phyloP scores from a whole-genome alignment of 2,113 vertebrate genomes.

The Pteruthius melanotis region DNA sequence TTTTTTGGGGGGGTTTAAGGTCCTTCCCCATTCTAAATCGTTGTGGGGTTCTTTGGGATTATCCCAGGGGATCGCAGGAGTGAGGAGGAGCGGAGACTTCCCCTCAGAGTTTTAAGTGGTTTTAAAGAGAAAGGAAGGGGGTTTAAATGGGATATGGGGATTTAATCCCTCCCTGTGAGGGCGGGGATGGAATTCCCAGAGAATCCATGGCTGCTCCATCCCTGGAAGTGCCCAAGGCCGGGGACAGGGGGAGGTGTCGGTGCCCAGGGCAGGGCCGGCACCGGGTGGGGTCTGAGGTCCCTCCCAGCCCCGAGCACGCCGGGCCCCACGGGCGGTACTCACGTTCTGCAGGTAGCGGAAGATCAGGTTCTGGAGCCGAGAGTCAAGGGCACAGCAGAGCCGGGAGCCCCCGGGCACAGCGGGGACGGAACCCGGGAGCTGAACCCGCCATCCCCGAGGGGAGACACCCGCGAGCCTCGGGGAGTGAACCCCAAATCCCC shows the following conservation, averaged over 20 bases:
- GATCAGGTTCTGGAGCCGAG: constrained; percentile 87
- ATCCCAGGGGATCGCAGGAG: rapidly evolving
- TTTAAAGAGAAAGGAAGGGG: rapidly evolving
- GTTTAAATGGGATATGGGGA: rapidly evolving
- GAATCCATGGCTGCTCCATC: neutral
- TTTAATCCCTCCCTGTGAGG: rapidly evolving
- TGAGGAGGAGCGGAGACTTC: rapidly evolving
- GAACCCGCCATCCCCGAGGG: no score
- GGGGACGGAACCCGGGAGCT: no score
- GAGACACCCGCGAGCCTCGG: rapidly evolving
- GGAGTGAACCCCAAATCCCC: neutral
- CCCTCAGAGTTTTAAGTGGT: rapidly evolving
- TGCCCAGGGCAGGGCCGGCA: no score
- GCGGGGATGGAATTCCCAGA: neutral
- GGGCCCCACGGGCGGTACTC: constrained; percentile 61
- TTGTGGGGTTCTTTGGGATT: neutral
- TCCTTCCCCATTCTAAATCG: neutral
- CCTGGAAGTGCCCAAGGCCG: no score
- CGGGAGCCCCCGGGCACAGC: no score
- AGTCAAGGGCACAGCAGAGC: neutral
- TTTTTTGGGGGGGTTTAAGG: neutral
- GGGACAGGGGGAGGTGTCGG: no score
- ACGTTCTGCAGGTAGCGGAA: constrained; percentile 98
- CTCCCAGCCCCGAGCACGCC: no score
- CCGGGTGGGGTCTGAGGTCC: no score